Base-by-base conservation (phyloP, 2,888 invertebrate genomes). In the Cinara cedri region DNA sequence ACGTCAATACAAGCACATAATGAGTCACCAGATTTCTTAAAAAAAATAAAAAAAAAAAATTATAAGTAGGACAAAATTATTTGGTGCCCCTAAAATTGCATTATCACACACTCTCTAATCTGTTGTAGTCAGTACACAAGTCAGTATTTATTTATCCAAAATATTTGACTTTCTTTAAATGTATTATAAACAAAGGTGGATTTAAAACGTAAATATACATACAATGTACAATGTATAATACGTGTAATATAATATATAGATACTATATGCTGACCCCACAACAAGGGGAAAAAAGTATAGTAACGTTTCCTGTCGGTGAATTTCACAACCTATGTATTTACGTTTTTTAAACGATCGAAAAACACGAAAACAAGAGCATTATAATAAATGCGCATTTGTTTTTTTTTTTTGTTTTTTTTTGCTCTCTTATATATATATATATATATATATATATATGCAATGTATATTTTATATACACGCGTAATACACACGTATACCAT, bases 381-480 rank as follows among this genome's bases (percentile, higher is more conserved):
- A 63, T 62, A 34, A 34, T 34, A 49, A 60, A 72, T 62, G 60
- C 46, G 72, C 57, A 72, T 72, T 72, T 72, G 60, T 72, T 72
- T 72, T 62, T 62, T 26, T 34, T 34, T 34, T 6, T 34, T 34
- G 3, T 6, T 62, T 72, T 72, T 49, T 62, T 26, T 68, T 19
- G 14, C 21, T 51, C 49, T 9, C 49, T 34, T 49, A n/a, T 24
- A 46, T 44, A 26, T 34, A 44, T 24, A 34, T 34, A 34, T 34
- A 34, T 34, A 34, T 34, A 34, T 34, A 34, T 34, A 34, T 16
- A 66, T 19, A 16, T 19, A 19, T 44, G 51, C 54, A n/a, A 24
- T 44, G 14, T 34, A 46, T 24, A 46, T 16, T 42, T 19, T 55
- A 8, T 11, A 66, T 49, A 66, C 14, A 34, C 34, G 34, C 24